Evolutionary conservation across 2,888 invertebrate species (phyloP), one percentile per base, ranked within the genome.

Genomic region (Perizoma affinitatum): DNA sequence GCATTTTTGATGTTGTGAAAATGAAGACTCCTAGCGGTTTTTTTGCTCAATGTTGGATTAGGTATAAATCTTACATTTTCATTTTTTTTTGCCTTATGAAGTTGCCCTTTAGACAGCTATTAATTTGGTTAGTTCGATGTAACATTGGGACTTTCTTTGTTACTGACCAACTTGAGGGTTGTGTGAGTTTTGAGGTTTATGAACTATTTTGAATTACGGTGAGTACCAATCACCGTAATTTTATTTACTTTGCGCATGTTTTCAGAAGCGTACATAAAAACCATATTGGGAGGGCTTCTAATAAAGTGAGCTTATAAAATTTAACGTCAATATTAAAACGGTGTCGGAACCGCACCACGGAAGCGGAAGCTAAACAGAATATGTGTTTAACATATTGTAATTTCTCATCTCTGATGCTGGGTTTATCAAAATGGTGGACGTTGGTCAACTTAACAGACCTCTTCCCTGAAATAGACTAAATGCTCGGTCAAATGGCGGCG

Each of bases 1-100:
- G 77, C 82, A 84, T 84, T 83, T 86, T 83, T 84, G 80, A 88
- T 86, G 80, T 73, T 74, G 82, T 82, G 82, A 76, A 75, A 86
- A 86, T 79, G 77, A 80, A 75, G 74, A 60, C 63, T 72, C 68
- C 68, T 67, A 68, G 56, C 65, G 71, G 67, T 73, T 72, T 70
- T 68, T 68, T 38, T 38, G 62, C 56, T 66, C 59, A 58, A 65
- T 68, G 54, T 63, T 2, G 66, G 58, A 67, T 68, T 70, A 22
- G 1, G 22, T 22, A 75, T 79, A 72, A 74, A 75, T 72, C 74
- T 68, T 65, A 71, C 63, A 72, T 72, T 70, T 68, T 67, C 55
- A 54, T 62, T 61, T 60, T 62, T 66, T 66, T 50, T 52, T 42
- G 34, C 54, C 40, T 46, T 56, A 61, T 35, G 42, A 35, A 44